Percentiles rank a stretch among this genome's conserved stretches.
Conservation (phyloP, 2,888 invertebrate species). For the Pimpla rufipes region DNA sequence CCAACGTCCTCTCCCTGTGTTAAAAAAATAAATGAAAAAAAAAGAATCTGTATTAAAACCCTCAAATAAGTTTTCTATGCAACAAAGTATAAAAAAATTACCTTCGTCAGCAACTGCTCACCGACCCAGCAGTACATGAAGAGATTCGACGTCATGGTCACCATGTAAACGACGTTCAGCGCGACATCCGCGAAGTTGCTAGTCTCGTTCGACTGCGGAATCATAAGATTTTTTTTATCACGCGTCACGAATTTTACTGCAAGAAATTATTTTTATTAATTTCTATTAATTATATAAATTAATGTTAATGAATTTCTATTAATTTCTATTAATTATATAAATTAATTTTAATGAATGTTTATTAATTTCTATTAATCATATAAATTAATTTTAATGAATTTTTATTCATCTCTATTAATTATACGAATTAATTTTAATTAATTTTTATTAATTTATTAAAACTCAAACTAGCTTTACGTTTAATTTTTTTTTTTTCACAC, state of each 20-base stretch:
- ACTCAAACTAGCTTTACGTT: too few species aligned
- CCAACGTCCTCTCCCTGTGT: constrained; percentile 66
- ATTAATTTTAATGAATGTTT: too few species aligned
- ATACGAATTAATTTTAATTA: too few species aligned
- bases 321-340: too few species aligned
- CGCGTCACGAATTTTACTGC: neutral
- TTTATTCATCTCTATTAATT: too few species aligned
- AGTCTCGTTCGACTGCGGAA: constrained; percentile 41
- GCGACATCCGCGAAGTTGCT: constrained; percentile 60
- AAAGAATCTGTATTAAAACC: neutral
- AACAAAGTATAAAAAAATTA: constrained; percentile 17
- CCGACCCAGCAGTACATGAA: constrained; percentile 71
- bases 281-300: too few species aligned
- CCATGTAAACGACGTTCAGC: constrained; percentile 55
- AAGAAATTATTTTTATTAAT: neutral
- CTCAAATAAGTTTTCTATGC: neutral
- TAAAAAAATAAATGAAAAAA: neutral
- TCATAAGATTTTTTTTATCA: neutral
- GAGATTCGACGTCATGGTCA: constrained; percentile 60
- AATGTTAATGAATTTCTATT: too few species aligned
- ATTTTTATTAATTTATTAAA: too few species aligned
- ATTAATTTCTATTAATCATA: too few species aligned
- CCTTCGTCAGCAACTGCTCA: constrained; percentile 66
- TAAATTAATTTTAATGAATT: too few species aligned
- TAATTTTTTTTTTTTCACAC: neutral